Evolutionary conservation across 2,113 vertebrate species (phyloP), one percentile per base, ranked within the genome.

Genomic region (Sinocyclocheilus grahami): DNA sequence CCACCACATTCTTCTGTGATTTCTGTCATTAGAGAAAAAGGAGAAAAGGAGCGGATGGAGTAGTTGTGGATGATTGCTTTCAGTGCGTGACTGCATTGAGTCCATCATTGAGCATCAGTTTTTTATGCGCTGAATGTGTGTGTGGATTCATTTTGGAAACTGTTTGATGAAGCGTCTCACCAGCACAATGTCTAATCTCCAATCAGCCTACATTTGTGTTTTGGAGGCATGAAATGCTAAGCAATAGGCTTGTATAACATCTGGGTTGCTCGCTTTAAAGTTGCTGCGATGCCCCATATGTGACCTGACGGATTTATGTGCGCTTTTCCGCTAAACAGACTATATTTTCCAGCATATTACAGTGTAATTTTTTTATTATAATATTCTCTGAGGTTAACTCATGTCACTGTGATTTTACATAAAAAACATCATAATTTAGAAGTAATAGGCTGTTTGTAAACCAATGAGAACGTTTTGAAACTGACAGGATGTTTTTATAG

Each of bases 181-280:
- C 42, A 46, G 39, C 72, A 48, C 72, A 75, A 75, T 75, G 42
- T 48, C 42, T 75, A 75, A 75, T 75, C 72, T 75, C 42, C 22
- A 75, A 75, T 75, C 39, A 75, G 42, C 42, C 24, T 75, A 24
- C 22, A 14, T 24, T 75, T 75, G 72, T 75, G 72, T 24, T 75
- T 48, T n/a, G 2, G 24, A 46, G 72, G 72, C 11, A 46, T 75
- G 7, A 75, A 46, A 46, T 75, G 39, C 63, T 67, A 24, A 67
- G n/a, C 24, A 67, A 30, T 30, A n/a, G 1, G 4, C 72, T 75
- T 75, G 22, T 24, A 1, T 75, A 39, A 75, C 22, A 42, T 42
- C 69, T 72, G 69, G 37, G 37, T 22, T 42, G 18, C 37, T 72
- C 3, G 13, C 10, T 42, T 22, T 74, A 12, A 22, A 74, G 10